A percentile compares a stretch with the other conserved stretches of the same genome.
phyloP scores from a whole-genome alignment of 2,888 invertebrate genomes.

The Phragmatobia fuliginosa region DNA sequence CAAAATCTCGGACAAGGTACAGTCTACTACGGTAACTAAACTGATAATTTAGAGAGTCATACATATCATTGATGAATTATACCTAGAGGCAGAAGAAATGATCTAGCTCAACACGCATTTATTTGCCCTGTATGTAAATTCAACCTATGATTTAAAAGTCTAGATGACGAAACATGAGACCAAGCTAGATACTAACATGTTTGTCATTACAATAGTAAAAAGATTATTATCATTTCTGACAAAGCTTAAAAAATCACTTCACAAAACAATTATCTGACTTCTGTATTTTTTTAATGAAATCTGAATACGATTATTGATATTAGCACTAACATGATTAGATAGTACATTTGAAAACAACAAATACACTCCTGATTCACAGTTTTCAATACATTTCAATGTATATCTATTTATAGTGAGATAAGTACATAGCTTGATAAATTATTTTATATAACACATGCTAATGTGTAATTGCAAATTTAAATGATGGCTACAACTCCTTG shows the following conservation, averaged over 20 bases:
- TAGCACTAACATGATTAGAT: not conserved
- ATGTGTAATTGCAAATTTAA: too few species aligned
- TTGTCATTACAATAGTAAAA: not conserved
- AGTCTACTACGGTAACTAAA: not conserved
- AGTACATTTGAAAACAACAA: not conserved
- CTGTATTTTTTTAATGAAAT: not conserved
- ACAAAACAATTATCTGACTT: not conserved
- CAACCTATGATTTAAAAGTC: not conserved
- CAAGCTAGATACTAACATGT: too few species aligned
- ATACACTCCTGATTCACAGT: not conserved
- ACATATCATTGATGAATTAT: too few species aligned
- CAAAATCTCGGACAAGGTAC: too few species aligned
- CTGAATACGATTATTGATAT: not conserved
- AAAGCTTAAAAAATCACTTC: not conserved
- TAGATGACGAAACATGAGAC: not conserved
- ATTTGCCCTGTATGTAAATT: not conserved
- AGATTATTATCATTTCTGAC: not conserved
- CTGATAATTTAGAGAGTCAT: too few species aligned
- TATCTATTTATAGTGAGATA: not conserved
- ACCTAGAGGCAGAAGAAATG: too few species aligned
- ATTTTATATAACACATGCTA: not conserved
- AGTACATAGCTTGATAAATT: not conserved
- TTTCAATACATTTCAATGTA: not conserved
- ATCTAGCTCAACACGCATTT: not conserved
- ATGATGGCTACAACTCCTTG: too few species aligned